Conservation (phyloP, 2,797 vertebrate species). For the Eulemur mongoz region DNA sequence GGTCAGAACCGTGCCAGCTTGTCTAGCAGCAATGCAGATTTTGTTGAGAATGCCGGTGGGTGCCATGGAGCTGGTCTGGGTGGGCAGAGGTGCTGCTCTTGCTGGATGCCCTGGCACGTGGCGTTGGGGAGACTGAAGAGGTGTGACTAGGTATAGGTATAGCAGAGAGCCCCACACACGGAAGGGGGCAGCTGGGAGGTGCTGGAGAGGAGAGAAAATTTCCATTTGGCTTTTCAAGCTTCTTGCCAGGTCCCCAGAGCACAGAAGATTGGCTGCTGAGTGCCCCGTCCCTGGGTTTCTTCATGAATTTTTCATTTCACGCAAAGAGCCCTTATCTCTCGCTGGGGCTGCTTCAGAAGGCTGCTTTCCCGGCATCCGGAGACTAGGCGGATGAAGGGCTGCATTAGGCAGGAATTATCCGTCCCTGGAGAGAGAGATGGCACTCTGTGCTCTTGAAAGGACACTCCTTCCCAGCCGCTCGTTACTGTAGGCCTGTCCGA, state of each 20-base stretch:
- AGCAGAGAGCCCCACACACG: background rate
- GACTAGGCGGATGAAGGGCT: background rate
- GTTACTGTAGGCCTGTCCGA: background rate
- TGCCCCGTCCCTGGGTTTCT: background rate
- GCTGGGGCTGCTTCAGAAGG: background rate
- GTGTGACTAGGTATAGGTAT: background rate
- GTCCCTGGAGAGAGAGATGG: conserved; percentile 17
- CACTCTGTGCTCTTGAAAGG: background rate
- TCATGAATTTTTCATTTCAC: conserved; percentile 74
- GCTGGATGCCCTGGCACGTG: background rate
- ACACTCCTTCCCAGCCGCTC: accelerated
- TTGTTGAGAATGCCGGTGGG: background rate
- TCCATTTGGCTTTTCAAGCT: conserved; percentile 52
- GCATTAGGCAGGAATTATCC: conserved; percentile 52
- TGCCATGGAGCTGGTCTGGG: background rate
- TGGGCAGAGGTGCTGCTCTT: background rate
- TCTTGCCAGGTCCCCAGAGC: conserved; percentile 15
- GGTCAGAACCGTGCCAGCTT: background rate
- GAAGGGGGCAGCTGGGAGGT: background rate
- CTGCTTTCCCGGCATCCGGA: conserved; percentile 23
- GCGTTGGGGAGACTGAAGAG: background rate
- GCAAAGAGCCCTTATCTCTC: conserved; percentile 66
- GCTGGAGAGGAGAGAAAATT: conserved; percentile 52
- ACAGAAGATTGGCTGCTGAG: conserved; percentile 36
- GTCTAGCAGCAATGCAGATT: background rate